These are phyloP conservation scores for Orestias chungarensis DNA, from an alignment of 2,797 vertebrate genomes.

Conservation along the genomic window DNA sequence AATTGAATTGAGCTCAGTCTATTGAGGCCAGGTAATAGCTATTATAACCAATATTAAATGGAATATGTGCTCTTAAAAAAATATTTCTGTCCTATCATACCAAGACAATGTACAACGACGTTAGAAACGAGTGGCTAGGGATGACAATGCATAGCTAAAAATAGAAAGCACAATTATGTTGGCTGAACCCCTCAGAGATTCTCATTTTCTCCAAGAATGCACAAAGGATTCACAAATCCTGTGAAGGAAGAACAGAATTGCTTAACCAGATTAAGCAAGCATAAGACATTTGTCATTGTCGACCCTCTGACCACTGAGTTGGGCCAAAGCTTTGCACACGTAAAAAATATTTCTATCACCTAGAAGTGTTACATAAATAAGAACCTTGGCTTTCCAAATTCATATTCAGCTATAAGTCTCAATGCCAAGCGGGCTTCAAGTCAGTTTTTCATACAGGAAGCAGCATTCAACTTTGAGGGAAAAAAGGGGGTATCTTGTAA, in stretches of 20 bases:
- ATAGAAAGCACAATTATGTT: slow-evolving; percentile 10
- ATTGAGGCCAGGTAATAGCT: background rate
- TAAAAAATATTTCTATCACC: slow-evolving; percentile 4
- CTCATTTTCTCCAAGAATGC: background rate
- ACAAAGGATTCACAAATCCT: slow-evolving; percentile 6
- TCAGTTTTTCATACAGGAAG: slow-evolving; percentile 1
- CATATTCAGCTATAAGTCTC: slow-evolving; percentile 11
- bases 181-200: slow-evolving; percentile 7
- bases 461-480: background rate
- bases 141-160: background rate
- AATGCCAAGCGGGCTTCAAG: slow-evolving; percentile 4
- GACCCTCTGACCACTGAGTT: slow-evolving; percentile 26
- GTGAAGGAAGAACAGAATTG: background rate
- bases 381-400: slow-evolving; percentile 22
- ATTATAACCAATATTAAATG: background rate
- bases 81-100: background rate
- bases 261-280: slow-evolving; percentile 23
- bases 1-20: slow-evolving; percentile 1
- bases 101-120: background rate
- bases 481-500: background rate
- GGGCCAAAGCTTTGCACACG: slow-evolving; percentile 8
- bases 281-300: slow-evolving; percentile 15
- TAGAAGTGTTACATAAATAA: slow-evolving; percentile 31
- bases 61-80: background rate
- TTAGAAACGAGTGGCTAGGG: background rate